Evolutionary conservation across 2,113 vertebrate species (phyloP).

Genomic region (Mobula birostris): DNA sequence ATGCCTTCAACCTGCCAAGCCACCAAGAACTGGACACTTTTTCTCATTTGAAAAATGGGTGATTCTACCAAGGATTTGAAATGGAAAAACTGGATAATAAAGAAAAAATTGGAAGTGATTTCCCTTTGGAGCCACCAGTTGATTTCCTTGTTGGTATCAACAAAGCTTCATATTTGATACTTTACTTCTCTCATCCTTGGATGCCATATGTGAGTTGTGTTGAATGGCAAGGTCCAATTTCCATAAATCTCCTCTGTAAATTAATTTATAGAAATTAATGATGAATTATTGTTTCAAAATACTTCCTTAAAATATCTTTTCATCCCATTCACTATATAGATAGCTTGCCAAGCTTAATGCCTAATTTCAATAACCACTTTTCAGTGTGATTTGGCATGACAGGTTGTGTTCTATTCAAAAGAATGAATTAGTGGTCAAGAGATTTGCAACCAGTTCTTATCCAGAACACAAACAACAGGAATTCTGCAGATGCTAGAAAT

Average conservation of each 20-base stretch:
- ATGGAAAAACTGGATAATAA: neutral
- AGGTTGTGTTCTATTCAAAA: neutral
- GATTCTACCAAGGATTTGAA: neutral
- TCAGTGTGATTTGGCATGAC: neutral
- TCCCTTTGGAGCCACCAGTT: neutral
- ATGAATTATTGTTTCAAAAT: neutral
- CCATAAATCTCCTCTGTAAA: constrained; percentile 84
- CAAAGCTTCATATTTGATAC: neutral
- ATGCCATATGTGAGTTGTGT: constrained; percentile 86
- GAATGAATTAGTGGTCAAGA: neutral
- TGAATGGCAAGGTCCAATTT: constrained; percentile 74
- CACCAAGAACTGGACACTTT: neutral
- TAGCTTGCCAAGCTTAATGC: neutral
- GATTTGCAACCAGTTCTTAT: neutral
- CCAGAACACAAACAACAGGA: no score
- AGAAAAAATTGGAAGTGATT: neutral
- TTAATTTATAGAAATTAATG: neutral
- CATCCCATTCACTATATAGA: no score
- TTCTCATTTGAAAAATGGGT: neutral
- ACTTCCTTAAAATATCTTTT: neutral
- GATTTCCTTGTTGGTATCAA: neutral
- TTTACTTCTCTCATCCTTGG: constrained; percentile 83
- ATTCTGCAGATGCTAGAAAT: no score
- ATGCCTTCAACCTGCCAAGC: neutral
- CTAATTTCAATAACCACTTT: neutral